Evolutionary conservation across 1,140 invertebrate species (phyloP).

Genomic region (Eubasilissa regina): DNA sequence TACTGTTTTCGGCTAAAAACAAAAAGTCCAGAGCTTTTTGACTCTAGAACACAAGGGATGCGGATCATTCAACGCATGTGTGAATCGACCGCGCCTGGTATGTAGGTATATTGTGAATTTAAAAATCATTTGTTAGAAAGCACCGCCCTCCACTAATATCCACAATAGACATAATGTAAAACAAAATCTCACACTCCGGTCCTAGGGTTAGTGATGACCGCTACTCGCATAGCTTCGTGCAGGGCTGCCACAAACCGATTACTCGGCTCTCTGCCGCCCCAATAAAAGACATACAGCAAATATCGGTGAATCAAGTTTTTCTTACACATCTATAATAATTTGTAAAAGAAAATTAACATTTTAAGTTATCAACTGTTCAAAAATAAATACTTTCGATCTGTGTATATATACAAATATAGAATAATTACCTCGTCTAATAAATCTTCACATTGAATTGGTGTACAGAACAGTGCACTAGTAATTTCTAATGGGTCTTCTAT

Average conservation of each 20-base stretch:
- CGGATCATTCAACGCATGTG: not conserved
- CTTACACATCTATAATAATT: constrained; percentile 33
- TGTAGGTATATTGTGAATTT: not conserved
- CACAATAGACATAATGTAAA: too few relatives aligned
- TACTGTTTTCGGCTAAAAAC: too few relatives aligned
- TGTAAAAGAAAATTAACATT: not conserved
- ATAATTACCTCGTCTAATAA: constrained; percentile 59
- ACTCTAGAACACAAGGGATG: too few relatives aligned
- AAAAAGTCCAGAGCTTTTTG: too few relatives aligned
- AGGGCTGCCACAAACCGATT: constrained; percentile 64
- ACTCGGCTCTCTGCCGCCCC: constrained; percentile 64
- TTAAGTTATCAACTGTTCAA: not conserved
- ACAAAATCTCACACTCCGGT: constrained; percentile 71
- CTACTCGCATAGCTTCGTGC: constrained; percentile 70
- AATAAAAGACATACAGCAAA: constrained; percentile 71
- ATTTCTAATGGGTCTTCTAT: constrained; percentile 51
- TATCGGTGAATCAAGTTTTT: constrained; percentile 69
- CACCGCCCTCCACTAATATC: too few relatives aligned
- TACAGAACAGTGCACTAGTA: constrained; percentile 57
- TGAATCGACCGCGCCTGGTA: not conserved
- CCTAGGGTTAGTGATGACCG: constrained; percentile 74
- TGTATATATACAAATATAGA: not conserved
- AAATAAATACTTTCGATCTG: not conserved
- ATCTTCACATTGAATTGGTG: constrained; percentile 54
- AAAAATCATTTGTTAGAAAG: not conserved